Conservation (phyloP, 2,113 vertebrate species). For the Lophius piscatorius region DNA sequence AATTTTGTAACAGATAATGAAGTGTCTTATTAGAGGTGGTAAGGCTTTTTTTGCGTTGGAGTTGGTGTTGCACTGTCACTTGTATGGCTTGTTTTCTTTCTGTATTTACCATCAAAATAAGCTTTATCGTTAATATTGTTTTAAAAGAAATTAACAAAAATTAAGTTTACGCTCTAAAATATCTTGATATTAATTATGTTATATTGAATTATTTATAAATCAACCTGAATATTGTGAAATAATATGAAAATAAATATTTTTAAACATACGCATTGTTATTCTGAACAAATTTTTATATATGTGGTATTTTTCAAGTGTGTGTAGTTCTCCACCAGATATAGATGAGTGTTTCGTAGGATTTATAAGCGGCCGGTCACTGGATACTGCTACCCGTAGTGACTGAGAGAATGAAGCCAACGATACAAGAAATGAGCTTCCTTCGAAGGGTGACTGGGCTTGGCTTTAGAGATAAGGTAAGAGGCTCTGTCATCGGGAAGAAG, state of each 20-base stretch:
- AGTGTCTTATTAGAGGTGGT: constrained; percentile 80
- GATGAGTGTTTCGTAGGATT: too few relatives aligned
- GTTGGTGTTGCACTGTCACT: constrained; percentile 75
- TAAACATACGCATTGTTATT: constrained; percentile 59
- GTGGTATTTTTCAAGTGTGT: not conserved
- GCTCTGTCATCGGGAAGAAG: too few relatives aligned
- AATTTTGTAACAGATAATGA: constrained; percentile 85
- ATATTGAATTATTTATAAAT: constrained; percentile 75
- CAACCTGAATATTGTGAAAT: constrained; percentile 73
- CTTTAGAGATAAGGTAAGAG: too few relatives aligned
- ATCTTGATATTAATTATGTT: constrained; percentile 68
- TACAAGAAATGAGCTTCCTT: too few relatives aligned
- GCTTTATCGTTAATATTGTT: constrained; percentile 80
- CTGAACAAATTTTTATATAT: constrained; percentile 15
- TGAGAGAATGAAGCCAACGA: too few relatives aligned
- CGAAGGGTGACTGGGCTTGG: too few relatives aligned
- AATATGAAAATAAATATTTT: constrained; percentile 78
- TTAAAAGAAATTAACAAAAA: constrained; percentile 72
- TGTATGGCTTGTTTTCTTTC: constrained; percentile 71
- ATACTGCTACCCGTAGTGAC: too few relatives aligned
- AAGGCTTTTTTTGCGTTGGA: constrained; percentile 62
- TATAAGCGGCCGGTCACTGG: too few relatives aligned
- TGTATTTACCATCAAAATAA: constrained; percentile 79
- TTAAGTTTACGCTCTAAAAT: constrained; percentile 77
- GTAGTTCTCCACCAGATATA: too few relatives aligned